phyloP scores from a whole-genome alignment of 2,888 invertebrate genomes.

The Eupithecia vulgata region DNA sequence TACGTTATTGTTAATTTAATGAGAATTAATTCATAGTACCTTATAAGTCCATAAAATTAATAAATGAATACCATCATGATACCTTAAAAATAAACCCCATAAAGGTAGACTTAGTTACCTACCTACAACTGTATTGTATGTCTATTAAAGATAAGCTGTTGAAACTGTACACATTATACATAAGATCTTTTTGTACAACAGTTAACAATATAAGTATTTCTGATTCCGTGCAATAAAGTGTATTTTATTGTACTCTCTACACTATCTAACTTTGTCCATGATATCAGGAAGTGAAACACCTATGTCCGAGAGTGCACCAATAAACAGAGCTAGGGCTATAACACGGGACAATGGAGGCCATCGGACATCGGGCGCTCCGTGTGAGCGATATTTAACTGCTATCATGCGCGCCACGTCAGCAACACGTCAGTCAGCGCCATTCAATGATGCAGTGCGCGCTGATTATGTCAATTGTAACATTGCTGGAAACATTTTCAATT shows the following conservation, averaged over 20 bases:
- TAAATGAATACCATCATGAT: no score
- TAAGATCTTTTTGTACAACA: no score
- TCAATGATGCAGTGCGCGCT: neutral
- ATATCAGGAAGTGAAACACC: neutral
- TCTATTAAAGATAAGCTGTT: no score
- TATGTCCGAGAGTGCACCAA: neutral
- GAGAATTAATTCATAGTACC: no score
- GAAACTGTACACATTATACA: no score
- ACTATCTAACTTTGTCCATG: neutral
- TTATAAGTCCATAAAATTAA: no score
- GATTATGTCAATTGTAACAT: neutral
- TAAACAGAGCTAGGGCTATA: neutral
- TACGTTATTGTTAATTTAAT: no score
- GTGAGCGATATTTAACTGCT: slow-evolving; percentile 18
- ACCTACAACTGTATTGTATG: no score
- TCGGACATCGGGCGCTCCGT: slow-evolving; percentile 16
- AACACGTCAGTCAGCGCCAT: slow-evolving; percentile 1
- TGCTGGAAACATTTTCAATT: slow-evolving; percentile 1
- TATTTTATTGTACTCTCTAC: neutral
- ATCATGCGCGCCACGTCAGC: slow-evolving; percentile 2
- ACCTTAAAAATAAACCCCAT: no score
- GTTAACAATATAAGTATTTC: no score
- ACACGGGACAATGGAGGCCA: neutral
- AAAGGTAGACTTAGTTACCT: no score
- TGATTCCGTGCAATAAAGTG: no score